phyloP scores from a whole-genome alignment of 1,140 invertebrate genomes.

The Eueides isabella region DNA sequence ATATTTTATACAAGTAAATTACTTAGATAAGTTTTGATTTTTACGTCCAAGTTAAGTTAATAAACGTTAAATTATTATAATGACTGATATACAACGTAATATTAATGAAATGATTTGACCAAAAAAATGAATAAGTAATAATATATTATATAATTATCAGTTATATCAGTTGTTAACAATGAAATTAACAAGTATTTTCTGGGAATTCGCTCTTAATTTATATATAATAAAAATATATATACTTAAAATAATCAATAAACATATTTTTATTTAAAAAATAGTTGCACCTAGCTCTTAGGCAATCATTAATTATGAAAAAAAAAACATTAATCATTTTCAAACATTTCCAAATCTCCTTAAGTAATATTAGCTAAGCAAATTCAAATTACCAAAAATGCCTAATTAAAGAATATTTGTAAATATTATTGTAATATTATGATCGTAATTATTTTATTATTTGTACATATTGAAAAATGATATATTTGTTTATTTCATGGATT shows the following conservation, averaged over 20 bases:
- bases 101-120: too few species aligned
- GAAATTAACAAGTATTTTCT: too few species aligned
- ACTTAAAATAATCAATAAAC: not conserved
- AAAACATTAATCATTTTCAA: not conserved
- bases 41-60: too few species aligned
- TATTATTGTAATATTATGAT: conserved; percentile 24
- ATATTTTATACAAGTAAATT: too few species aligned
- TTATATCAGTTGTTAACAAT: too few species aligned
- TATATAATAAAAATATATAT: too few species aligned
- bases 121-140: too few species aligned
- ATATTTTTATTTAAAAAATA: not conserved
- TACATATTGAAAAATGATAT: conserved; percentile 40
- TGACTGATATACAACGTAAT: too few species aligned
- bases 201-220: too few species aligned
- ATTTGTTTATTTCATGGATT: conserved; percentile 20
- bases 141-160: too few species aligned
- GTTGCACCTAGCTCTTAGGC: not conserved
- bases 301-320: not conserved
- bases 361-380: conserved; percentile 12
- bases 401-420: conserved; percentile 42
- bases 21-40: too few species aligned
- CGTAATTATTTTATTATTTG: conserved; percentile 10
- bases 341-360: not conserved
- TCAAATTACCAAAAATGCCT: conserved; percentile 28
- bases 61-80: too few species aligned